phyloP scores from a whole-genome alignment of 2,888 invertebrate species.

The Athrips mouffetella region DNA sequence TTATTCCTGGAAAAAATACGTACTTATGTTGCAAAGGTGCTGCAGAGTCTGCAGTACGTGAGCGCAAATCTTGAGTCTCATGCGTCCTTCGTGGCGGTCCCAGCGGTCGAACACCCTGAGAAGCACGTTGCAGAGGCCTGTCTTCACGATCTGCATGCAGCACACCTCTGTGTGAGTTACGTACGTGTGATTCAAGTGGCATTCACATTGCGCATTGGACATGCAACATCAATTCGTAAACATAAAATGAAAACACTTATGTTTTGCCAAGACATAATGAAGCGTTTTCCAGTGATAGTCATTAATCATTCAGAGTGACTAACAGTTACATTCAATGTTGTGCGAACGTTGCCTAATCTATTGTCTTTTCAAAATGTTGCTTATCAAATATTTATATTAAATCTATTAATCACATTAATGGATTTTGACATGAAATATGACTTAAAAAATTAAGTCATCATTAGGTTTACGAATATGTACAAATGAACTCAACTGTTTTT shows the following conservation, averaged over 20 bases:
- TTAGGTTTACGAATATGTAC: background rate
- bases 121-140: conserved; percentile 76
- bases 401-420: conserved; percentile 32
- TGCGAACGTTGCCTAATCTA: conserved; percentile 19
- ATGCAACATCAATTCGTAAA: conserved; percentile 31
- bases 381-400: conserved; percentile 16
- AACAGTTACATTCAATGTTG: conserved; percentile 10
- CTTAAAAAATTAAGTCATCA: no score
- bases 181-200: conserved; percentile 54
- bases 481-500: conserved; percentile 78
- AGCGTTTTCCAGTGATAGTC: conserved; percentile 19
- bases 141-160: conserved; percentile 81
- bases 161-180: conserved; percentile 79
- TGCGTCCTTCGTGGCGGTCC: conserved; percentile 81
- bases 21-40: conserved; percentile 80
- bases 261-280: conserved; percentile 12
- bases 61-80: conserved; percentile 80
- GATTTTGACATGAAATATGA: background rate
- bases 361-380: conserved; percentile 21
- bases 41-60: conserved; percentile 79
- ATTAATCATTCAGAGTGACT: conserved; percentile 17
- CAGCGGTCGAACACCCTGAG: conserved; percentile 81
- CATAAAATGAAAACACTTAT: conserved; percentile 6
- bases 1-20: no score
- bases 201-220: conserved; percentile 39